Base-by-base conservation (phyloP, 1,140 invertebrate genomes). In the Drosophila lacertosa region DNA sequence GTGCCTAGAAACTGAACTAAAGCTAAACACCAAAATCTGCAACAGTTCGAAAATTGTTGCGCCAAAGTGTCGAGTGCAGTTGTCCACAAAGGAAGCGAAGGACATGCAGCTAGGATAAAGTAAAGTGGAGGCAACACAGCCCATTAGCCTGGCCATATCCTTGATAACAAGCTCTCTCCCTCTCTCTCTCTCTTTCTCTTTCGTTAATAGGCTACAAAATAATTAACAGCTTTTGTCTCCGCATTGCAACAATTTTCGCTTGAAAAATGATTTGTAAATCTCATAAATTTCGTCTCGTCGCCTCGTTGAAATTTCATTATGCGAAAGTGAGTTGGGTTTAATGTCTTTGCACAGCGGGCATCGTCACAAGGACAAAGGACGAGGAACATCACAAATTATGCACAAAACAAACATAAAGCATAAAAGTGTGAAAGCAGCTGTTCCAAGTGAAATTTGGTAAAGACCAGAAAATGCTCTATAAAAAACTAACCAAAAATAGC, bases 291-390 rank as follows among this genome's bases (percentile, higher is more conserved):
- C 55, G 58, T 54, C 72, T 55, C 68, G 63, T 45, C 57, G 65
- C 47, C 69, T 45, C 53, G 77, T 69, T 78, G 32, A 58, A 84
- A 74, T 81, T 84, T 84, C 73, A 86, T 80, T 80, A 84, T 80
- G 81, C 72, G 71, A 80, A 86, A 84, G 76, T 74, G 77, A 86
- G 81, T 86, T 74, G 62, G 77, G 81, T 86, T 86, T 84, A 80
- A 86, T 84, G 77, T 77, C 66, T 65, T 70, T 51, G 35, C 42
- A 2, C 33, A 29, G 5, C 58, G 24, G 39, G 33, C n/a, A n/a
- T n/a, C n/a, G n/a, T 32, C 7, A 47, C 35, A 39, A 39, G 57
- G 50, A 32, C 40, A 39, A 44, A 35, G 7, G 24, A 47, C n/a
- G n/a, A 77, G 44, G 64, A 53, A 54, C 13, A 51, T 24, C 26